Evolutionary conservation across 2,797 vertebrate genomes (phyloP).

Genomic region (Pseudocheirus occidentalis): DNA sequence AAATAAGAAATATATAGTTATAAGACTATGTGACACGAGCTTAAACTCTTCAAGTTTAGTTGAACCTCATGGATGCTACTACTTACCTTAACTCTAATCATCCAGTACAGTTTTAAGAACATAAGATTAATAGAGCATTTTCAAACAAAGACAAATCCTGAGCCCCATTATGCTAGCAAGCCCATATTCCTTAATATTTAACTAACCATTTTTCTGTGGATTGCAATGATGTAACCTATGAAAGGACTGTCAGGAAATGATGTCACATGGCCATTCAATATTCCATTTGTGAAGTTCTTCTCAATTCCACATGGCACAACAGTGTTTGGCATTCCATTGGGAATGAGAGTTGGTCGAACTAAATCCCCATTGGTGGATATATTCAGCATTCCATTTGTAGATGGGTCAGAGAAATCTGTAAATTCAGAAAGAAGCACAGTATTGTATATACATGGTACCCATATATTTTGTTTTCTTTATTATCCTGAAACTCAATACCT

Average conservation of each 20-base stretch:
- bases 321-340: conserved; percentile 92
- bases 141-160: conserved; percentile 51
- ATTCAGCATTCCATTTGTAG: conserved; percentile 86
- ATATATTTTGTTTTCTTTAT: conserved; percentile 46
- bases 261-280: conserved; percentile 90
- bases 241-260: conserved; percentile 91
- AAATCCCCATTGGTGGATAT: conserved; percentile 87
- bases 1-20: neutral
- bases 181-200: conserved; percentile 11
- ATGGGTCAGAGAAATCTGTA: conserved; percentile 83
- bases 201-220: conserved; percentile 98
- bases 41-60: neutral
- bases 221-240: conserved; percentile 97
- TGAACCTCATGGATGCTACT: neutral
- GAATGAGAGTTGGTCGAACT: conserved; percentile 87
- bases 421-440: conserved; percentile 61
- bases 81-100: conserved; percentile 5
- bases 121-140: conserved; percentile 26
- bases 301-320: conserved; percentile 88
- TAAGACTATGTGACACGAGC: neutral
- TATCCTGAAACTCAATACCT: conserved; percentile 25
- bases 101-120: neutral
- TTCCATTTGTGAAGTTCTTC: conserved; percentile 85
- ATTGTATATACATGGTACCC: conserved; percentile 9
- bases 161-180: conserved; percentile 49